Base-by-base conservation (phyloP, 2,888 invertebrate species). In the Meteorus cinctellus region DNA sequence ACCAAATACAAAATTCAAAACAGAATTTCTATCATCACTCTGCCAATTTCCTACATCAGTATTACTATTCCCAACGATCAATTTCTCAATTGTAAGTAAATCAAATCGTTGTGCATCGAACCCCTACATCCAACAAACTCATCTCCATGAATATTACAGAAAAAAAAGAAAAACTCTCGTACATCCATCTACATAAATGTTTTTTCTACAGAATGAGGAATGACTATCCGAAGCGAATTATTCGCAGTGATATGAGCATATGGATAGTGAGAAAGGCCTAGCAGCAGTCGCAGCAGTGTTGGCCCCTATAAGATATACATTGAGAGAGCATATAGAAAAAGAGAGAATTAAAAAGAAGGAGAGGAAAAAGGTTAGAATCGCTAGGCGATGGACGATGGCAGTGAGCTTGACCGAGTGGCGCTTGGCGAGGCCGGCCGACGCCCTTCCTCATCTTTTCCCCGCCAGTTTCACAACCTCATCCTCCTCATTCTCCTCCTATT, bases 351-450 rank as follows among this genome's bases (percentile, higher is more conserved):
- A 81, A 80, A 78, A 41, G 31, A 29, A 79, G 78, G 74, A 14
- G 59, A 77, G 68, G 67, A 76, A 74, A 75, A 76, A 74, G 69
- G 63, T 69, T 48, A 71, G 63, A 51, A 70, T 67, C 74, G 75
- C 73, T 80, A 77, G 65, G 80, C 78, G 81, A 80, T 81, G 79
- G 84, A 86, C 81, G 85, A 86, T 86, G 86, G 86, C 85, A 86
- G 86, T 86, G 86, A 86, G 86, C 86, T 86, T 86, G 86, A 86
- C 87, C 87, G 87, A 87, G 87, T 87, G 87, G 87, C 87, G 87
- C 87, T 87, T 84, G 85, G 84, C 87, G 86, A 87, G 87, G 87
- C 87, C 86, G 86, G 87, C 87, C 87, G 87, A 87, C 87, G 87
- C 87, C 87, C 87, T 86, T 86, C 84, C 86, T 85, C 83, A 55